Conservation (phyloP, 2,888 invertebrate species). For the Orthosia gothica region DNA sequence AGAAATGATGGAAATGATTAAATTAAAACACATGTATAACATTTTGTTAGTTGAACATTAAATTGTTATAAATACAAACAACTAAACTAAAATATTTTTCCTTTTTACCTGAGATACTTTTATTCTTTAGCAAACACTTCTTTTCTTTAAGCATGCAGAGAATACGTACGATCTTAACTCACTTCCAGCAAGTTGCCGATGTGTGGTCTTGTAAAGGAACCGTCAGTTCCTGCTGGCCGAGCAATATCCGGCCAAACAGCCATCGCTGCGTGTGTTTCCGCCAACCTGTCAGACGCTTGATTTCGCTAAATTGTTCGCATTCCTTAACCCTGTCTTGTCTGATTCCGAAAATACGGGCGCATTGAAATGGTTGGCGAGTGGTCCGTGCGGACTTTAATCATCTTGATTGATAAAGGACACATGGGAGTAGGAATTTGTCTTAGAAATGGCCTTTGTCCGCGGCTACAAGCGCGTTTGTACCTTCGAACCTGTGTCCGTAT, state of each 20-base stretch:
- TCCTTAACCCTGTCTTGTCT: slow-evolving; percentile 62
- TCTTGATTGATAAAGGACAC: slow-evolving; percentile 65
- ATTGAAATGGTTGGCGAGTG: slow-evolving; percentile 53
- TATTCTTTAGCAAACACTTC: background rate
- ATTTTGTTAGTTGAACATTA: background rate
- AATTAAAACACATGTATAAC: background rate
- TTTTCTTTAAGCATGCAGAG: slow-evolving; percentile 1
- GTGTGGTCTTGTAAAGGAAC: slow-evolving; percentile 72
- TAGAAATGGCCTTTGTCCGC: slow-evolving; percentile 39
- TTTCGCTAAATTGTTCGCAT: slow-evolving; percentile 71
- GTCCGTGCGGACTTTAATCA: slow-evolving; percentile 59
- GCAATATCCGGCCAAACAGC: slow-evolving; percentile 83
- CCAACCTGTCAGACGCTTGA: slow-evolving; percentile 74
- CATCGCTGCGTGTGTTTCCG: slow-evolving; percentile 77
- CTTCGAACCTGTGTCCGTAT: background rate
- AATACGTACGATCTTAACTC: slow-evolving; percentile 27
- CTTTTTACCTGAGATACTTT: background rate
- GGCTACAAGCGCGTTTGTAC: slow-evolving; percentile 20
- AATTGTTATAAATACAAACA: background rate
- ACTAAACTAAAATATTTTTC: background rate
- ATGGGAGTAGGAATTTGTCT: slow-evolving; percentile 46
- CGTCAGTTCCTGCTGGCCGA: slow-evolving; percentile 72
- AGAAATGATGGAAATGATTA: slow-evolving; percentile 1
- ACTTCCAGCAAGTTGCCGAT: slow-evolving; percentile 50
- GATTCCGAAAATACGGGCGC: slow-evolving; percentile 50